These are phyloP conservation scores for Tiliqua scincoides DNA, from an alignment of 2,113 vertebrate species.

Conservation along the genomic window DNA sequence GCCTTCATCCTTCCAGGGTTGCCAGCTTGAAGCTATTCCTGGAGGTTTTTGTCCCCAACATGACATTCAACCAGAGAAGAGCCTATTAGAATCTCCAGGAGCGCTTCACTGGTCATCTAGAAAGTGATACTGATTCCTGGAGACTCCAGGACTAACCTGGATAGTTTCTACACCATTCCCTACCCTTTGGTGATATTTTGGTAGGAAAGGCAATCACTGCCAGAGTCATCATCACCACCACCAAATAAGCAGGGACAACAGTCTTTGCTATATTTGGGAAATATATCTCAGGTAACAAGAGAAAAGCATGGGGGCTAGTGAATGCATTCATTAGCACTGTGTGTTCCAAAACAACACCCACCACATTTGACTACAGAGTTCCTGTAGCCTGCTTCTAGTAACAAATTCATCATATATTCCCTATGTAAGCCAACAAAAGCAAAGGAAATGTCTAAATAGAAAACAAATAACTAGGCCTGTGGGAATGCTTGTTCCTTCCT, in stretches of 20 bases:
- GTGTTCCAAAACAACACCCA: constrained; percentile 59
- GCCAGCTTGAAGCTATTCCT: too few relatives aligned
- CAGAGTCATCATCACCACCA: background rate
- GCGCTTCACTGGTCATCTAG: too few relatives aligned
- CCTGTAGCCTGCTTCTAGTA: constrained; percentile 46
- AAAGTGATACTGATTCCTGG: background rate
- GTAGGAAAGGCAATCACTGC: background rate
- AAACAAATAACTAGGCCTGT: constrained; percentile 68
- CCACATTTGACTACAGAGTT: constrained; percentile 56
- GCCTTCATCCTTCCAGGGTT: too few relatives aligned
- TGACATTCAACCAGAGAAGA: too few relatives aligned
- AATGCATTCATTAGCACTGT: constrained; percentile 44
- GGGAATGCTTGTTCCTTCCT: constrained; percentile 68
- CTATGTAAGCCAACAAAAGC: constrained; percentile 68
- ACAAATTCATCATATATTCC: constrained; percentile 58
- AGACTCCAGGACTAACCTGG: background rate
- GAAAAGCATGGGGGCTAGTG: constrained; percentile 39
- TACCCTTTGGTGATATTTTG: background rate
- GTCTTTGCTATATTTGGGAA: background rate
- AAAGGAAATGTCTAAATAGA: constrained; percentile 56
- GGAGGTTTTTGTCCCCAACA: too few relatives aligned
- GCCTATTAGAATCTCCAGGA: too few relatives aligned
- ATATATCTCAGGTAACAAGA: constrained; percentile 28
- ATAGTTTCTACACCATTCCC: background rate
- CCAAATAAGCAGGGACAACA: background rate